Evolutionary conservation across 2,113 vertebrate species (phyloP), one percentile per base, ranked within the genome.

Genomic region (Lichenostomus cassidix): DNA sequence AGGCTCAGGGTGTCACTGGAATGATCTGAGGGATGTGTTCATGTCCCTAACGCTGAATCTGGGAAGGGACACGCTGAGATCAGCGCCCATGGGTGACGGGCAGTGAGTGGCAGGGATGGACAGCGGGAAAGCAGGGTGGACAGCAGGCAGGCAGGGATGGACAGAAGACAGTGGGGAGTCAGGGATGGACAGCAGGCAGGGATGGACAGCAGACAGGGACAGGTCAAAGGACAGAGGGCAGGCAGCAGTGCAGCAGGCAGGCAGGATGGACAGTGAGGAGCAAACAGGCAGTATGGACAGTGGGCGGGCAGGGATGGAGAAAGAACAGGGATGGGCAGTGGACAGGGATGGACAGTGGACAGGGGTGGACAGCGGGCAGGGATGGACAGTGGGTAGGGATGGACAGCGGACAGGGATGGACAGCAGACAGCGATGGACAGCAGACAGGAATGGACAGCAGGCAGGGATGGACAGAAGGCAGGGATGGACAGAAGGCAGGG

Each of bases 11-110:
- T 22, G 29, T 10, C 53, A 53, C 59, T 9, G 10, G 39, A 31
- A 55, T 42, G n/a, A 23, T 49, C 33, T 37, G 83, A 62, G 27
- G 25, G 24, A 22, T 33, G 22, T 7, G 1, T 28, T 37, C 68
- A 55, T 1, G 0, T 33, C 27, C 62, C 41, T 55, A 9, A 49
- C 0, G 0, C 47, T 55, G 47, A 68, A 42, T 35, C 31, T 55
- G 60, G 47, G 42, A 42, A 33, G 23, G 41, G 47, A 33, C 22
- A 12, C 0, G 1, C 13, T 28, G 35, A 35, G 47, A 68, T 10
- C 31, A 37, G 68, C 25, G 15, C 55, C 41, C 4, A 1, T 5
- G 21, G 47, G 63, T 0, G 0, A 37, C 4, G 4, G 23, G 33
- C 29, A 24, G 33, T 0, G 1, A 15, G 52, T 16, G 9, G 69